Base-by-base conservation (phyloP, 2,797 vertebrate species). In the Brotula barbata region DNA sequence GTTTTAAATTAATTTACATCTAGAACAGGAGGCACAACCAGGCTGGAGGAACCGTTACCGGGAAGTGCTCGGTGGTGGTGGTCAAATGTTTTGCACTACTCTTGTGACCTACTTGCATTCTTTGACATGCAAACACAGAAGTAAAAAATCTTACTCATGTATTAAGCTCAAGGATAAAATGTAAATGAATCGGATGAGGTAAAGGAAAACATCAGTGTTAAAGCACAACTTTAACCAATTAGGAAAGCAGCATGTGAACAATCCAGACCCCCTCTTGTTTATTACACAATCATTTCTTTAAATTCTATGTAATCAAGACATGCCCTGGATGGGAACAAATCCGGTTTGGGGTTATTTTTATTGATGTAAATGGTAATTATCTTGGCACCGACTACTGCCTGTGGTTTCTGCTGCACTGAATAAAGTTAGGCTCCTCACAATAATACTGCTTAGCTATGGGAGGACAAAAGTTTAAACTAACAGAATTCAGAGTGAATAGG, bases 331-430 rank as follows among this genome's bases (percentile, higher is more conserved):
- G 71, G 70, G 73, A 89, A 78, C 76, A 63, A 87, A 89, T 91
- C 88, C 75, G 82, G 86, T 85, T 82, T 82, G 83, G 85, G 88
- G 86, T 91, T 90, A 90, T 91, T 91, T 92, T 91, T 92, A 91
- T 91, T 90, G 91, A 90, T 90, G 86, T 88, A 86, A 89, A 89
- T 76, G 73, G 85, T 90, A 90, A 92, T 93, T 92, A 91, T 87
- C 87, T 89, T 85, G 86, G 88, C 88, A 90, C 84, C 75, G 65
- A 64, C 77, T 70, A 77, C 84, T 84, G 87, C 87, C 75, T 91
- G 89, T 84, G 91, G 89, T 91, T 91, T 89, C 75, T 75, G 72
- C 87, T 87, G 78, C 83, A 78, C 76, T 61, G 72, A 87, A 88
- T 77, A 83, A 87, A 83, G 76, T 73, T 47, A 81, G 74, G 74